phyloP scores from a whole-genome alignment of 2,113 vertebrate species.

The Pipra filicauda region DNA sequence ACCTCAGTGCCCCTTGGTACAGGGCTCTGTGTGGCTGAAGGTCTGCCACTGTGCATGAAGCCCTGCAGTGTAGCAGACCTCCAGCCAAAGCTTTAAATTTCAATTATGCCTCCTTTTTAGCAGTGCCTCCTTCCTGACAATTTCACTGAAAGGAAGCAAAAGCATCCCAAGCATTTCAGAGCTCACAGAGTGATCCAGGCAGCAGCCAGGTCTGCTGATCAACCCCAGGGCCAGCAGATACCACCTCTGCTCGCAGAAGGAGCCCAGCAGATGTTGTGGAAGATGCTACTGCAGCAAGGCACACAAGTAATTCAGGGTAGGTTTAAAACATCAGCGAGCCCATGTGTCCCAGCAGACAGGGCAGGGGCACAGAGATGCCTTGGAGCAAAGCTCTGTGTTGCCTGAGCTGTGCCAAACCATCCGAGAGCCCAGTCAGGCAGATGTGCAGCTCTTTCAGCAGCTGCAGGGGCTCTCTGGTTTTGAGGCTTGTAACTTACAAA shows the following conservation, averaged over 20 bases:
- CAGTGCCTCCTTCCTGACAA: neutral
- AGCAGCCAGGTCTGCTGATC: neutral
- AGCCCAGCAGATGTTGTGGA: neutral
- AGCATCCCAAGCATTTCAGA: neutral
- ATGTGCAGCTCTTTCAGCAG: neutral
- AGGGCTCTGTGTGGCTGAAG: neutral
- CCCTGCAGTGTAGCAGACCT: neutral
- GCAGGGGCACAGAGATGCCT: neutral
- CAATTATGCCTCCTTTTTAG: neutral
- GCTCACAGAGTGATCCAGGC: neutral
- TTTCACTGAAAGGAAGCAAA: neutral
- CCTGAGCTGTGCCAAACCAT: neutral
- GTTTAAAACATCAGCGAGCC: neutral
- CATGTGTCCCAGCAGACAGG: neutral
- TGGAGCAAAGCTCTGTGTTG: neutral
- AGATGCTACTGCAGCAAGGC: neutral
- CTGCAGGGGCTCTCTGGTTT: neutral
- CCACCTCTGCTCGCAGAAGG: neutral
- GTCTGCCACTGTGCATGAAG: rapidly evolving
- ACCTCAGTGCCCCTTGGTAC: neutral
- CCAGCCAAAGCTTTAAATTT: neutral
- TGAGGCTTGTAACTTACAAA: neutral
- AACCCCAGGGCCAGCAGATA: neutral
- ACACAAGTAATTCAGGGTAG: neutral
- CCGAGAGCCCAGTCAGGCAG: neutral